These are phyloP conservation scores for Echinarachnius parma DNA, from an alignment of 53 echinoderm and acorn worm genomes.

Conservation along the genomic window DNA sequence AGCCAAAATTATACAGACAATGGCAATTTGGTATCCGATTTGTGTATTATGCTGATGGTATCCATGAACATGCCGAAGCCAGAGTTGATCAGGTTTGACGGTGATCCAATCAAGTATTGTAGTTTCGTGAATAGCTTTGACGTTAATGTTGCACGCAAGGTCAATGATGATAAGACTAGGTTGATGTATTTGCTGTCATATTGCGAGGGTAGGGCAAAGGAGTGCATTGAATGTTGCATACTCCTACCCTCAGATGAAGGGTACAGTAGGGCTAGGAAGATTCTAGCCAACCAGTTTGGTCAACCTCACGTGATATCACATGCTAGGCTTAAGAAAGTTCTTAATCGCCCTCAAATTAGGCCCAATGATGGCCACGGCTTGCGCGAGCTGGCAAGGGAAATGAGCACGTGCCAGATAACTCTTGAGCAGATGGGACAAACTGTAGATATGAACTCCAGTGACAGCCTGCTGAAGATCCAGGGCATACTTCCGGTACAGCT, in stretches of 20 bases:
- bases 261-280: conserved; percentile 19
- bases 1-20: too few relatives aligned
- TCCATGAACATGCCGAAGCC: too few relatives aligned
- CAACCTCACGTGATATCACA: conserved; percentile 10
- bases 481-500: conserved; percentile 29
- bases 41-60: too few relatives aligned
- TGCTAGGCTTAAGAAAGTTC: conserved; percentile 27
- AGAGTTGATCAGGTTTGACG: too few relatives aligned
- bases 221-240: conserved; percentile 37
- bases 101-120: too few relatives aligned
- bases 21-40: too few relatives aligned
- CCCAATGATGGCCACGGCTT: conserved; percentile 42
- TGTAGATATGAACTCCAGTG: conserved; percentile 41
- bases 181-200: conserved; percentile 45
- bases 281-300: conserved; percentile 28
- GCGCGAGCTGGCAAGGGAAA: conserved; percentile 41
- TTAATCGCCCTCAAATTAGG: conserved; percentile 30
- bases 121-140: too few relatives aligned
- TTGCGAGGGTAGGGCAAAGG: conserved; percentile 43
- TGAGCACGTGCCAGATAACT: conserved; percentile 50
- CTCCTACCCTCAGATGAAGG: conserved; percentile 16
- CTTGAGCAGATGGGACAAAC: conserved; percentile 35
- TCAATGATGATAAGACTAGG: conserved; percentile 20
- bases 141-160: too few relatives aligned
- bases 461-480: conserved; percentile 56